Evolutionary conservation across 2,113 vertebrate species (phyloP).

Genomic region (Lagopus leucura): DNA sequence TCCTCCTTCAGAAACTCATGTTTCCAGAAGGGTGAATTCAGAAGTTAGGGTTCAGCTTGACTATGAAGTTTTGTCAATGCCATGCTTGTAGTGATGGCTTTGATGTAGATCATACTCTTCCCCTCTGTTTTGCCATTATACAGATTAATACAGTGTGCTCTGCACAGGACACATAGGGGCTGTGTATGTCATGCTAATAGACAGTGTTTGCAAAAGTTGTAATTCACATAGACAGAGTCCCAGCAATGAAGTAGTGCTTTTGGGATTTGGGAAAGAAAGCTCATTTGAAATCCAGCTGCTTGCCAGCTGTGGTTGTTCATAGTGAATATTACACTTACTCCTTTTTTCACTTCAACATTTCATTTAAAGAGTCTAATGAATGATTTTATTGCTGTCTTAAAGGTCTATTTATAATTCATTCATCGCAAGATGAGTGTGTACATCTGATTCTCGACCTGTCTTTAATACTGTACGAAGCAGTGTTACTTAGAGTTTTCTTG

Average conservation of each 20-base stretch:
- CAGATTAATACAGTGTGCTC: background rate
- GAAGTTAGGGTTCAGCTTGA: background rate
- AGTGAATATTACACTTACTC: slow-evolving; percentile 33
- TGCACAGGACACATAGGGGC: background rate
- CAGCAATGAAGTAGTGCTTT: slow-evolving; percentile 43
- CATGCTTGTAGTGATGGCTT: background rate
- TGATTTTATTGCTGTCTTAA: slow-evolving; percentile 48
- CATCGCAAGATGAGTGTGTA: slow-evolving; percentile 14
- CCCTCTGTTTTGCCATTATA: background rate
- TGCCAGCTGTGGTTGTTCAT: slow-evolving; percentile 64
- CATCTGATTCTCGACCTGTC: background rate
- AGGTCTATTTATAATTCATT: slow-evolving; percentile 63
- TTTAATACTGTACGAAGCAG: slow-evolving; percentile 2
- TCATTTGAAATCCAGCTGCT: slow-evolving; percentile 62
- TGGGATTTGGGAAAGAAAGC: slow-evolving; percentile 45
- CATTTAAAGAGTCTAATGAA: slow-evolving; percentile 38
- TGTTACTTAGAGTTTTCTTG: slow-evolving; percentile 31
- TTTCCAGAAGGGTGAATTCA: background rate
- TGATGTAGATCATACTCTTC: background rate
- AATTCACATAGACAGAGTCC: slow-evolving; percentile 18
- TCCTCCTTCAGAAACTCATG: background rate
- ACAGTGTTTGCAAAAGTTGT: slow-evolving; percentile 45
- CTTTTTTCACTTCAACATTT: slow-evolving; percentile 40
- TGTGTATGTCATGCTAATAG: slow-evolving; percentile 32
- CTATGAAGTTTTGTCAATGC: background rate